Conservation (phyloP, 2,888 invertebrate species). For the Drosophila greeni region DNA sequence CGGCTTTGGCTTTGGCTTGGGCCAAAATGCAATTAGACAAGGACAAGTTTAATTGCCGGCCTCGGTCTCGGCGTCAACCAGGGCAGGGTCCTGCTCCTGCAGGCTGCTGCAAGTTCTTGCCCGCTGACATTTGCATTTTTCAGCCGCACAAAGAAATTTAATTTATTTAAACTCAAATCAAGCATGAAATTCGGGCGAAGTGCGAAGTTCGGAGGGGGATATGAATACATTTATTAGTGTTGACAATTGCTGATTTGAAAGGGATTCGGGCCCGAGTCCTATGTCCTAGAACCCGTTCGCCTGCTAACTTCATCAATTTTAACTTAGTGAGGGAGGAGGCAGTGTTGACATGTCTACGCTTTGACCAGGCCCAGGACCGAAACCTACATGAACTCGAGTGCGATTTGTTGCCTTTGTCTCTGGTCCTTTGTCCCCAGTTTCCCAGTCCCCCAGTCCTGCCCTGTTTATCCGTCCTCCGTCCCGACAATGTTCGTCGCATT, state of each 20-base stretch:
- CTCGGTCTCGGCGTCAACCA: constrained; percentile 34
- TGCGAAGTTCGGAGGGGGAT: background rate
- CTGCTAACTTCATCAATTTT: constrained; percentile 59
- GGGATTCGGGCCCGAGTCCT: constrained; percentile 8
- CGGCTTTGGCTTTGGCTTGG: constrained; percentile 42
- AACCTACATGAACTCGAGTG: constrained; percentile 31
- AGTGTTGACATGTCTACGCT: constrained; percentile 34
- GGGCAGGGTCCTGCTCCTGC: constrained; percentile 32
- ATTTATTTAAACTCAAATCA: constrained; percentile 64
- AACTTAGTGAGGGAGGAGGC: constrained; percentile 40
- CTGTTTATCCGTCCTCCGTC: constrained; percentile 14
- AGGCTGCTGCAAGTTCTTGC: constrained; percentile 36
- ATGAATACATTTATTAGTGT: constrained; percentile 35
- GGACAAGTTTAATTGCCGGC: constrained; percentile 78
- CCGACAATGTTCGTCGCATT: constrained; percentile 50
- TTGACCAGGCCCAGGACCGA: constrained; percentile 25
- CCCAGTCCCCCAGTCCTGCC: background rate
- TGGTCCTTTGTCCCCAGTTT: constrained; percentile 11
- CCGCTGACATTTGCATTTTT: constrained; percentile 42
- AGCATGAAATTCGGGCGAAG: constrained; percentile 38
- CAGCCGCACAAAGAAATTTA: constrained; percentile 32
- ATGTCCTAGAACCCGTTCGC: background rate
- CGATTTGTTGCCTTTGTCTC: constrained; percentile 54
- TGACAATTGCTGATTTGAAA: constrained; percentile 24
- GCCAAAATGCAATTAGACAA: constrained; percentile 76